Evolutionary conservation across 2,797 vertebrate species (phyloP).

Genomic region (Semotilus atromaculatus): DNA sequence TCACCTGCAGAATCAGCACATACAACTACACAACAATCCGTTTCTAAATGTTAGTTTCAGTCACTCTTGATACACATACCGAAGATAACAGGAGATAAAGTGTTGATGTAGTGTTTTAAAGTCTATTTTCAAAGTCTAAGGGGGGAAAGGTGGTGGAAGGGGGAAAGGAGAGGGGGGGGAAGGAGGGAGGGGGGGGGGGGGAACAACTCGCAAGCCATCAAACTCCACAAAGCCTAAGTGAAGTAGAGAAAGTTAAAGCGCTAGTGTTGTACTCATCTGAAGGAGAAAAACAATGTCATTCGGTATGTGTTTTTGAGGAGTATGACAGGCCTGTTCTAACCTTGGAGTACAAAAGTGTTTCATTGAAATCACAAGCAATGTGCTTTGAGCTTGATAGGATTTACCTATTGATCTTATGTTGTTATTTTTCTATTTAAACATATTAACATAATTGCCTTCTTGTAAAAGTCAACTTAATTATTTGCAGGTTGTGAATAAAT

Average conservation of each 20-base stretch:
- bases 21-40: not conserved
- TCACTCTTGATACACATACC: not conserved
- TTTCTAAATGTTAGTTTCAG: not conserved
- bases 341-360: constrained; percentile 44
- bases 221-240: constrained; percentile 49
- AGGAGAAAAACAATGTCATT: constrained; percentile 27
- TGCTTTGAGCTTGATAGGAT: constrained; percentile 48
- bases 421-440: not conserved
- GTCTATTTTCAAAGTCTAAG: no score
- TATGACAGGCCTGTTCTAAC: constrained; percentile 47
- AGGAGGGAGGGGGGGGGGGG: no score
- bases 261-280: not conserved
- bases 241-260: constrained; percentile 46
- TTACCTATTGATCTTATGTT: constrained; percentile 40
- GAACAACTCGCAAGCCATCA: constrained; percentile 15
- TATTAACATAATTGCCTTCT: constrained; percentile 53
- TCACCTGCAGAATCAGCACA: not conserved
- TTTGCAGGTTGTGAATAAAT: constrained; percentile 56
- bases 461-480: constrained; percentile 57
- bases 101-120: not conserved
- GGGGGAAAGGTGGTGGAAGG: no score
- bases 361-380: constrained; percentile 63
- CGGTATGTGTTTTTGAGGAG: constrained; percentile 29
- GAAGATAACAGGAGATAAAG: not conserved
- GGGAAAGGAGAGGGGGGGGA: not conserved